Percentiles rank a stretch among this genome's conserved stretches.
Evolutionary conservation across 2,113 vertebrate genomes (phyloP).

Genomic region (Ceyx margarethae): DNA sequence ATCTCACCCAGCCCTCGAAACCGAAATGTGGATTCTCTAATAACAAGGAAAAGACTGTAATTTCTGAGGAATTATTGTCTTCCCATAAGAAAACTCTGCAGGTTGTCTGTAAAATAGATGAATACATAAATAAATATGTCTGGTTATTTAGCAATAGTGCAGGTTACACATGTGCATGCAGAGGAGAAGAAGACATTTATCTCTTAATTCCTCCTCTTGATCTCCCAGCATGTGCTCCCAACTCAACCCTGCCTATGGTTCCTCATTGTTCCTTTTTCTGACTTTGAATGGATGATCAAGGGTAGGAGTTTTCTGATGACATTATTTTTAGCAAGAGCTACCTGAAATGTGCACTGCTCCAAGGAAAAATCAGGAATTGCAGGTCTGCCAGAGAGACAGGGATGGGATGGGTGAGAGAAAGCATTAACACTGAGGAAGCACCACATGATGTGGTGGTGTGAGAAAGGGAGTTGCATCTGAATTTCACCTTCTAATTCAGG

Average conservation of each 20-base stretch:
- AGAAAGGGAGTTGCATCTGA: neutral
- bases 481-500: neutral
- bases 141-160: neutral
- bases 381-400: neutral
- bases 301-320: neutral
- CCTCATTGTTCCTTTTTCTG: neutral
- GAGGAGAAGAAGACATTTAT: neutral
- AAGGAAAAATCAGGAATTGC: neutral
- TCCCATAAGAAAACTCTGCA: neutral
- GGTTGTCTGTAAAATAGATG: neutral
- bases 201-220: neutral
- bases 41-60: neutral
- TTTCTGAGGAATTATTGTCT: neutral
- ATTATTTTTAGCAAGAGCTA: neutral
- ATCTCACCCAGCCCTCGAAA: neutral
- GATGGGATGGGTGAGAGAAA: neutral
- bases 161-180: neutral
- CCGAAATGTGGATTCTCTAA: neutral
- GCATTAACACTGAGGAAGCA: neutral
- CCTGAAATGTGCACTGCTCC: rapidly evolving
- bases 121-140: neutral
- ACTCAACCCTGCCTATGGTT: neutral
- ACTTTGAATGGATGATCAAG: neutral
- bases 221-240: neutral
- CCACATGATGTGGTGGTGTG: neutral